Percentiles rank a stretch among this genome's conserved stretches.
phyloP scores from a whole-genome alignment of 2,797 vertebrate species.

The Chelon labrosus region DNA sequence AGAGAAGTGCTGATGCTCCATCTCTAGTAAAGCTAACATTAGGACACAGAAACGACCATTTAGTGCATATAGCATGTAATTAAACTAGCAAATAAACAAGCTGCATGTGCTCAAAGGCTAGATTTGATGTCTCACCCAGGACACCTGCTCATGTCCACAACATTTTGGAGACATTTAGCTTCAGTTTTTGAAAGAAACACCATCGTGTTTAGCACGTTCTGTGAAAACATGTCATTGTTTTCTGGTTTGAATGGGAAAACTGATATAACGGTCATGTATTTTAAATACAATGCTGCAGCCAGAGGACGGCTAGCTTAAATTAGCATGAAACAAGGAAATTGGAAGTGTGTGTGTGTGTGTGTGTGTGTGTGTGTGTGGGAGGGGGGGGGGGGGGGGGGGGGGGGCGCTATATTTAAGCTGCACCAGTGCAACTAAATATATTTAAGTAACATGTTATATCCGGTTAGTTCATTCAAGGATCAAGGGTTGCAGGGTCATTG shows the following conservation, averaged over 20 bases:
- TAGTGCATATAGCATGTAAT: conserved; percentile 43
- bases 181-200: not conserved
- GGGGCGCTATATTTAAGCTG: too few species aligned
- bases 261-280: not conserved
- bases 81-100: conserved; percentile 49
- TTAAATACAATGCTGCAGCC: not conserved
- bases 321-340: not conserved
- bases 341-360: too few species aligned
- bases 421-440: too few species aligned
- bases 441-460: too few species aligned
- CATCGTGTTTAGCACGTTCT: not conserved
- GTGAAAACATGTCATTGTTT: not conserved
- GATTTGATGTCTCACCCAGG: conserved; percentile 31
- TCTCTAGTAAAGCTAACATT: conserved; percentile 30
- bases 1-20: conserved; percentile 39
- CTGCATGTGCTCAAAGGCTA: conserved; percentile 31
- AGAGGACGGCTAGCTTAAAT: not conserved
- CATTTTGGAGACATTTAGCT: conserved; percentile 9
- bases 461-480: too few species aligned
- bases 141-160: conserved; percentile 32
- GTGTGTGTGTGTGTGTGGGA: too few species aligned
- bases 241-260: not conserved
- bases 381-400: too few species aligned
- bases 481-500: too few species aligned
- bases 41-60: conserved; percentile 57